Evolutionary conservation across 1,140 invertebrate genomes (phyloP), one percentile per base, ranked within the genome.

Genomic region (Leptinotarsa undecemlineata): DNA sequence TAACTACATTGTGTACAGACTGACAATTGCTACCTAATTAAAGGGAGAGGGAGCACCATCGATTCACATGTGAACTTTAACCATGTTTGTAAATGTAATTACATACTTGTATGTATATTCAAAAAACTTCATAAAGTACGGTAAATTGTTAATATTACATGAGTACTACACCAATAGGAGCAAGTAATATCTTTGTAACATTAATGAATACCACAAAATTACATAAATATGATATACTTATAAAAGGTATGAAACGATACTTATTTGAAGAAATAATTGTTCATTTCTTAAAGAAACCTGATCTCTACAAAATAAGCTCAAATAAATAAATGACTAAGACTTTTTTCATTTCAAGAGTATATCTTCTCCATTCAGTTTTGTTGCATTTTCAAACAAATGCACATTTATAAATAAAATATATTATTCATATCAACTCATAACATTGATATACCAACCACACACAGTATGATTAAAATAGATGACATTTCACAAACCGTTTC

Each of bases 391-490:
- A 84, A 84, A 84, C 83, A 84, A 84, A 84, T 84, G 82, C 84
- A 81, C 76, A 80, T 76, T 73, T 77, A 77, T 75, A 77, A 78
- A 81, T 76, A 73, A 68, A 68, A 68, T 73, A 73, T 61, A 71
- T 42, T 72, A 76, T 78, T 74, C 79, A 82, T 82, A 84, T 84
- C 84, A 84, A 84, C 82, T 83, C 80, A 84, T 79, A 85, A 84
- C 79, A 85, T 84, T 85, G 84, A 85, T 85, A 84, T 84, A 85
- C 83, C 82, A 79, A 85, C 84, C 84, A 85, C 83, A 85, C 84
- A 85, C 84, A 85, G 84, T 82, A 85, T 85, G 84, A 85, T 85
- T 83, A 78, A 80, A 80, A 81, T 78, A 80, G 75, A 80, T 81
- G 77, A 82, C 81, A 77, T 77, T 79, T 79, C 74, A 79, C 76